Conservation (phyloP, 2,113 vertebrate genomes). For the Conger conger region DNA sequence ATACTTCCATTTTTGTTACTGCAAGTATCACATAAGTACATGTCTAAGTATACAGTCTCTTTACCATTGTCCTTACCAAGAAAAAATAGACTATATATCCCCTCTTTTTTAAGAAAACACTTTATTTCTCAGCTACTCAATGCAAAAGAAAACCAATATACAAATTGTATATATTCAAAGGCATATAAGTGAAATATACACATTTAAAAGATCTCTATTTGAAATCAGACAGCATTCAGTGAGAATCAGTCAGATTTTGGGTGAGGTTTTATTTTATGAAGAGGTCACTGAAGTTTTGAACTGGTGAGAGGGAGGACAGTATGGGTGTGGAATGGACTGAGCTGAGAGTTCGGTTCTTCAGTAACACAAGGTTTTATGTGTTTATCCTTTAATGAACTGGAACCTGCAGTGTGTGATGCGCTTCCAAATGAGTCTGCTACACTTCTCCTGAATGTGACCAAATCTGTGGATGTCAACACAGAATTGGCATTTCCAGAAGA, state of each 20-base stretch:
- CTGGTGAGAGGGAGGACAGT: background rate
- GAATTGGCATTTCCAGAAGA: too few relatives aligned
- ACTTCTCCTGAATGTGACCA: too few relatives aligned
- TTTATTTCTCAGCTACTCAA: slow-evolving; percentile 61
- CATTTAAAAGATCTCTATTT: background rate
- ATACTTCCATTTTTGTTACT: background rate
- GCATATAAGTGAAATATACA: background rate
- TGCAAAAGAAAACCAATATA: slow-evolving; percentile 61
- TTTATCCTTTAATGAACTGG: background rate
- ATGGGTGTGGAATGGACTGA: background rate
- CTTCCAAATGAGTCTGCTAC: background rate
- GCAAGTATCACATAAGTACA: background rate
- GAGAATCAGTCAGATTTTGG: background rate
- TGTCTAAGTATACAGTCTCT: background rate
- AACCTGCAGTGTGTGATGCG: background rate
- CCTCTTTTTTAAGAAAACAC: slow-evolving; percentile 40
- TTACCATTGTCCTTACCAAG: background rate
- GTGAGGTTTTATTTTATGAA: background rate
- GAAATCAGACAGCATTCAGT: background rate
- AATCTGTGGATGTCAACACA: background rate
- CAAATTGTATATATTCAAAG: slow-evolving; percentile 47
- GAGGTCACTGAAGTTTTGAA: background rate
- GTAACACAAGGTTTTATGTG: background rate
- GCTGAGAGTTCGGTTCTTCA: background rate
- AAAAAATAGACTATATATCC: background rate